A percentile compares a stretch with the other conserved stretches of the same genome.
Evolutionary conservation across 2,888 invertebrate species (phyloP).

Genomic region (Tenthredo livida): DNA sequence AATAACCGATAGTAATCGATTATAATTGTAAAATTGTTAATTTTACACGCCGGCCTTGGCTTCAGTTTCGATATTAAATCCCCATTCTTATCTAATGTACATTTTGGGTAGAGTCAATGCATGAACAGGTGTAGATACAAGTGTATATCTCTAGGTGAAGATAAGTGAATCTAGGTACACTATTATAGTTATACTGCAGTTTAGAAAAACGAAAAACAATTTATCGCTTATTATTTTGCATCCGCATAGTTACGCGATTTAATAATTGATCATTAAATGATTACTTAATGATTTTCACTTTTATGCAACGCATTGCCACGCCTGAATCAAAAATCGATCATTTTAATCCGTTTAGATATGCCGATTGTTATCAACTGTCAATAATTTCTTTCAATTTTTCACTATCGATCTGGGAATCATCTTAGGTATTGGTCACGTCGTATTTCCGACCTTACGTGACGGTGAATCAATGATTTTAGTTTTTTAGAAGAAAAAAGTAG

Average conservation of each 20-base stretch:
- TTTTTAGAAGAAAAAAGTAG: neutral
- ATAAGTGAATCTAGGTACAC: neutral
- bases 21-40: neutral
- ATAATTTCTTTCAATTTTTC: neutral
- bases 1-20: neutral
- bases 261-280: no score
- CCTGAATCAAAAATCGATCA: neutral
- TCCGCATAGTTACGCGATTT: neutral
- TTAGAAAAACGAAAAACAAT: neutral
- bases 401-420: neutral
- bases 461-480: neutral
- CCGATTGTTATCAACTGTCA: slow-evolving; percentile 27
- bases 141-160: neutral
- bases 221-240: neutral
- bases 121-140: neutral
- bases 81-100: neutral
- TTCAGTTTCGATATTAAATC: neutral
- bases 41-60: neutral
- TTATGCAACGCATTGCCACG: neutral
- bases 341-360: neutral
- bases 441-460: neutral
- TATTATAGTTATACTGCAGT: neutral
- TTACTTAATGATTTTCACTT: neutral
- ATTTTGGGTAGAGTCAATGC: neutral
- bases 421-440: neutral